Conservation (phyloP, 2,113 vertebrate species). For the Sylvilagus bachmani region DNA sequence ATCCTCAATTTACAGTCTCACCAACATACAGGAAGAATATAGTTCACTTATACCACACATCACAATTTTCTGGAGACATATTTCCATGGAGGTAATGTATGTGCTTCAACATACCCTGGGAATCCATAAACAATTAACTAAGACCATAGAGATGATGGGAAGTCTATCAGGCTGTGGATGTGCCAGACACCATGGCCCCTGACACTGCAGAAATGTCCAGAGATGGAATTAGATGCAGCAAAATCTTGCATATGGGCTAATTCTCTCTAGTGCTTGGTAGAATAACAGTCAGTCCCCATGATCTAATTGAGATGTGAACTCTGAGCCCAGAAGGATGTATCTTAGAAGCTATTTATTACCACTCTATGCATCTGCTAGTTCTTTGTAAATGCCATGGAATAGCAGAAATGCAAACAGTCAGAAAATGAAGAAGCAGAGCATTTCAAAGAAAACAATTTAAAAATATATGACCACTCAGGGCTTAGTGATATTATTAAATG, state of each 20-base stretch:
- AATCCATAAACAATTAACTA: not conserved
- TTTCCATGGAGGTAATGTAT: not conserved
- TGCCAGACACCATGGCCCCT: not conserved
- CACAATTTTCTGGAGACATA: not conserved
- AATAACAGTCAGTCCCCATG: not conserved
- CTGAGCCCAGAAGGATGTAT: not conserved
- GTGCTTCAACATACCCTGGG: not conserved
- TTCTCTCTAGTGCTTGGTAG: not conserved
- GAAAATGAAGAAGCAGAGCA: not conserved
- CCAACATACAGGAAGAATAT: not conserved
- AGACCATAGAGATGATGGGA: not conserved
- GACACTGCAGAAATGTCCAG: not conserved
- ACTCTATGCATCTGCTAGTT: not conserved
- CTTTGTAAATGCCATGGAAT: not conserved
- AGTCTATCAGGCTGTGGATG: not conserved
- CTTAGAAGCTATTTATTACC: not conserved
- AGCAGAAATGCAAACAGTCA: not conserved
- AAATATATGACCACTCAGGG: not conserved
- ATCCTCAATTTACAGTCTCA: not conserved
- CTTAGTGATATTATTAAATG: conserved; percentile 3
- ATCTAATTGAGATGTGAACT: conserved; percentile 19
- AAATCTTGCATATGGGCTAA: not conserved
- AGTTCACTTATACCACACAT: not conserved
- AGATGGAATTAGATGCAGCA: not conserved
- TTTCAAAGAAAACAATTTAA: not conserved